Base-by-base conservation (phyloP, 1,140 invertebrate genomes). In the Ostrea edulis region DNA sequence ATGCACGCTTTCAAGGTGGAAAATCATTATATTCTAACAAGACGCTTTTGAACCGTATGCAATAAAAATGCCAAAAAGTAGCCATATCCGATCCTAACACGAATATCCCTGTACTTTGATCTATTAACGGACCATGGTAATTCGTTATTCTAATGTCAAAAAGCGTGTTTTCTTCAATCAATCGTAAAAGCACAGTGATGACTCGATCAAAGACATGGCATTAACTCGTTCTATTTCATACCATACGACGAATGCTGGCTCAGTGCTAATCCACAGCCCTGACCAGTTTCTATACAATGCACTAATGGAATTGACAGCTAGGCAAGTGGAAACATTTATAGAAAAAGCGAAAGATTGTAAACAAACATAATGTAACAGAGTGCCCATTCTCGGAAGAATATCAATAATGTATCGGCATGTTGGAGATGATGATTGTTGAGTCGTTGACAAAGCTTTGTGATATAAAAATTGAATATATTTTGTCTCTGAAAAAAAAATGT, bases 131-230 rank as follows among this genome's bases (percentile, higher is more conserved):
- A 62, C 55, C n/a, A 62, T n/a, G 17, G 17, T 62, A 20, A 2
- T 7, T 62, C 7, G n/a, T 62, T 62, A 62, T 62, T 62, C 17
- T 62, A 62, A 62, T 62, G 55, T 62, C 55, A 62, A 62, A 62
- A 62, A 62, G 17, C 17, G 17, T 17, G 25, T 14, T 77, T 77
- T 35, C 68, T 14, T 14, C 9, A 35, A 77, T 22, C 29, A 25
- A 77, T 77, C 68, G 8, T 77, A 77, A 77, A 29, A 77, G 25
- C 68, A 77, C 12, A 77, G 25, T 77, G 29, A 77, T 25, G 29
- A 29, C 68, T 25, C 25, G 22, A 77, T 77, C 68, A 77, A 77
- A 22, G 14, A 25, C 29, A 11, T 77, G 25, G 22, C 29, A 77
- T 77, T 25, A 25, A 14, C 29, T 77, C 22, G 5, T 77, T 35